Base-by-base conservation (phyloP, 1,140 invertebrate genomes). In the Tetramorium simillimum region DNA sequence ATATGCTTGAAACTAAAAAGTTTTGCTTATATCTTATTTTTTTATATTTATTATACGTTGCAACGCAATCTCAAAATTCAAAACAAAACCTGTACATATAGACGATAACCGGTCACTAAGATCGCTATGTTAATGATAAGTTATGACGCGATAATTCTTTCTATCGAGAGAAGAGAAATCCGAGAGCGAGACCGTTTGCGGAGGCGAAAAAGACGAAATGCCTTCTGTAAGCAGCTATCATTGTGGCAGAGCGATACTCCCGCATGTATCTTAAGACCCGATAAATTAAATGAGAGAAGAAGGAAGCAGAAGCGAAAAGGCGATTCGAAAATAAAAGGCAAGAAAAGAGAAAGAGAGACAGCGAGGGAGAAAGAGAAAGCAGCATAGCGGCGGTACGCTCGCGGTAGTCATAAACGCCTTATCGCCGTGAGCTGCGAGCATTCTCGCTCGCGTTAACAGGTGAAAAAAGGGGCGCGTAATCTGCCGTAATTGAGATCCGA, bases 81-180 rank as follows among this genome's bases (percentile, higher is more conserved):
- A 49, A 3, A 62, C 40, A 49, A 75, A 46, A 53, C 49, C 49
- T 72, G 72, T 53, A 28, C 28, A 37, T 18, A 12, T 70, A 28
- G n/a, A 56, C 18, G 3, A 6, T 82, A 67, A 80, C 60, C 51
- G 65, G 69, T 80, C 73, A 65, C 60, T 67, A 65, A 91, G 90
- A 92, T 93, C 89, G 91, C 90, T 93, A 94, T 93, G 93, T 91
- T 94, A 94, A 94, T 94, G 89, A 92, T 93, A 92, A 94, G 65
- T 94, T 94, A 94, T 91, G 86, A 70, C 46, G 56, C 33, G 67
- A 63, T 84, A 76, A 90, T 82, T 89, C 60, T 89, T 88, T 86
- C 56, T 89, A 87, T 72, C 86, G 21, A 28, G 24, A 28, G 37
- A 33, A 82, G 24, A 33, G 76, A 10, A 40, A 60, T 18, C 37